phyloP scores from a whole-genome alignment of 2,797 vertebrate species.

The Enteromius fasciolatus region DNA sequence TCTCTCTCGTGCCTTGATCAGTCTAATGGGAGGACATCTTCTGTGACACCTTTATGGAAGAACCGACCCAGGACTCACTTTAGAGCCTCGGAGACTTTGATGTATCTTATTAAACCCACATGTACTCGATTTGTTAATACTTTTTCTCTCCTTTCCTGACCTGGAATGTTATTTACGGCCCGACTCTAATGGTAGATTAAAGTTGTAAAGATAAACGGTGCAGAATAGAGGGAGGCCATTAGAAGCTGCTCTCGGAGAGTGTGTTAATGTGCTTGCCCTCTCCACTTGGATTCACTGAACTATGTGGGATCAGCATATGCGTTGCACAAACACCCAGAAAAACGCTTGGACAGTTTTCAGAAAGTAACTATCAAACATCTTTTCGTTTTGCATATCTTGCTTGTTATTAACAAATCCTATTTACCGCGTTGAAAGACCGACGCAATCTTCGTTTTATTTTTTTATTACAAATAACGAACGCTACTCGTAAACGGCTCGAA shows the following conservation, averaged over 20 bases:
- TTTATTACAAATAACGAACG: neutral
- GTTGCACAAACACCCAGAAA: neutral
- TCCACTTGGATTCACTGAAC: conserved; percentile 31
- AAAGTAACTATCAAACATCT: neutral
- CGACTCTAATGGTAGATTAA: conserved; percentile 69
- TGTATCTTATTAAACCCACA: conserved; percentile 85
- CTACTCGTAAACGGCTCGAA: neutral
- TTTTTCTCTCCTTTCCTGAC: conserved; percentile 65
- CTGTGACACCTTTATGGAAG: conserved; percentile 85
- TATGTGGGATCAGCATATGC: conserved; percentile 19
- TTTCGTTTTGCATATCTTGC: conserved; percentile 1
- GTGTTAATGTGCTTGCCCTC: conserved; percentile 35
- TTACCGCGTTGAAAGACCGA: neutral
- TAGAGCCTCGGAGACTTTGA: conserved; percentile 79
- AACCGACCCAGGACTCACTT: conserved; percentile 74
- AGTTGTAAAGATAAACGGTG: conserved; percentile 61
- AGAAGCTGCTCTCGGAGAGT: conserved; percentile 30
- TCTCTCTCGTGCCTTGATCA: conserved; percentile 78
- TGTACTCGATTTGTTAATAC: conserved; percentile 80
- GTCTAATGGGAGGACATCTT: conserved; percentile 71
- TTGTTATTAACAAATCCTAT: neutral
- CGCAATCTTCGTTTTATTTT: neutral
- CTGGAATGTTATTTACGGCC: conserved; percentile 78
- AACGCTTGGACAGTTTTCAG: neutral
- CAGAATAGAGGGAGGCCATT: conserved; percentile 54